phyloP scores from a whole-genome alignment of 2,113 vertebrate species.

The Laticauda colubrina region DNA sequence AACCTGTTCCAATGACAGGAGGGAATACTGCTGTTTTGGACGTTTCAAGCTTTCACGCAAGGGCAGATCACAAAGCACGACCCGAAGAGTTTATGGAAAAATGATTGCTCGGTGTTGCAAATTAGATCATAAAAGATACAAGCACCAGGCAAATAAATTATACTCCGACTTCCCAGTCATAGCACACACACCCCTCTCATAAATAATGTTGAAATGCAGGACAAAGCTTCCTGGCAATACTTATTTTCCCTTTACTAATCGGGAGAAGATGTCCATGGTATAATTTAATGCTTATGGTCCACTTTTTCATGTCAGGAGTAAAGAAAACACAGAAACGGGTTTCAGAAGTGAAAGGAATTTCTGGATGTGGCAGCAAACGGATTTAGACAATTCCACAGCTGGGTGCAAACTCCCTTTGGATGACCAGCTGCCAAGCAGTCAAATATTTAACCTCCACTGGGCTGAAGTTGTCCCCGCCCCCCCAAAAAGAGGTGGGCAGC shows the following conservation, averaged over 20 bases:
- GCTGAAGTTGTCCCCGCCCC: not conserved
- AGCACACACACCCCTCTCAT: not conserved
- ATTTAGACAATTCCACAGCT: not conserved
- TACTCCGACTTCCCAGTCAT: rapidly evolving
- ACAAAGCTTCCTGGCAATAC: conserved; percentile 1
- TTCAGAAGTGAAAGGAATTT: not conserved
- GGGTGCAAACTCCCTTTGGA: not conserved
- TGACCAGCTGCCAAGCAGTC: not conserved
- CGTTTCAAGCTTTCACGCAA: not conserved
- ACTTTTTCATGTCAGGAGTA: not conserved
- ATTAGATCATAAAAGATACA: conserved; percentile 35
- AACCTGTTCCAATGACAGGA: not conserved
- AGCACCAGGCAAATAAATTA: conserved; percentile 36
- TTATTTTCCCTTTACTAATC: conserved; percentile 25
- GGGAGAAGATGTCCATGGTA: conserved; percentile 6
- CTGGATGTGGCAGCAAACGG: not conserved
- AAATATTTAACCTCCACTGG: not conserved
- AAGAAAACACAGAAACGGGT: not conserved
- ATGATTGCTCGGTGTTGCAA: conserved; percentile 33
- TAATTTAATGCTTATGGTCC: not conserved
- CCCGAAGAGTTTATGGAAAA: conserved; percentile 26
- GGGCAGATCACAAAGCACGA: not conserved
- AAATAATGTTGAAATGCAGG: conserved; percentile 20
- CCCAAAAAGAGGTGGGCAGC: not conserved
- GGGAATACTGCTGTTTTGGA: not conserved